Percentiles rank a stretch among this genome's conserved stretches.
These are phyloP conservation scores for Embiotoca jacksoni DNA, from an alignment of 2,113 vertebrate genomes.

Conservation along the genomic window DNA sequence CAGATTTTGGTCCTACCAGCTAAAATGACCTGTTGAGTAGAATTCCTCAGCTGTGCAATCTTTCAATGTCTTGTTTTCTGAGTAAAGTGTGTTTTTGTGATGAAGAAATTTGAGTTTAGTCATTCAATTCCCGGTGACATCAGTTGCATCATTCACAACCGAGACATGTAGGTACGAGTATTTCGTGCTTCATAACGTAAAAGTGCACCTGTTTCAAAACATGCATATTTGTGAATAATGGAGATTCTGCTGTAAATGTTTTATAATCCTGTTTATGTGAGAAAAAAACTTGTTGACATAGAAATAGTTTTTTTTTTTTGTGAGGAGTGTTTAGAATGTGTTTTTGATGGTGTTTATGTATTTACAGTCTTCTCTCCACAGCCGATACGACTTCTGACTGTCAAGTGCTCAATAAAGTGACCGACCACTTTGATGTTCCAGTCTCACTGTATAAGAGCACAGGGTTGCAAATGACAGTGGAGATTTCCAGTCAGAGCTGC, in stretches of 20 bases:
- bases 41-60: too few species aligned
- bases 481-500: too few species aligned
- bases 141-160: not conserved
- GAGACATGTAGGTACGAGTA: not conserved
- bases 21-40: not conserved
- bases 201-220: too few species aligned
- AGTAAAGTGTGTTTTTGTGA: not conserved
- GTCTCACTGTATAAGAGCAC: slow-evolving; percentile 5
- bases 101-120: too few species aligned
- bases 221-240: not conserved
- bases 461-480: not conserved
- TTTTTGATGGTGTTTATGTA: slow-evolving; percentile 8
- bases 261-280: too few species aligned
- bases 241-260: not conserved
- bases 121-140: not conserved
- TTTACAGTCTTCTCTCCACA: not conserved
- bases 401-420: slow-evolving; percentile 26
- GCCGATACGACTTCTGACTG: not conserved
- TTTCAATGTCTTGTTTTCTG: not conserved
- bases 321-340: not conserved
- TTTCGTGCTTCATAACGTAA: too few species aligned
- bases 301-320: slow-evolving; percentile 16
- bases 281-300: not conserved
- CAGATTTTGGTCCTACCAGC: not conserved
- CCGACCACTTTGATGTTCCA: not conserved